Percentiles rank a stretch among this genome's conserved stretches.
These are phyloP conservation scores for Euura saliciscinereae DNA, from an alignment of 1,140 invertebrate species.

Conservation along the genomic window DNA sequence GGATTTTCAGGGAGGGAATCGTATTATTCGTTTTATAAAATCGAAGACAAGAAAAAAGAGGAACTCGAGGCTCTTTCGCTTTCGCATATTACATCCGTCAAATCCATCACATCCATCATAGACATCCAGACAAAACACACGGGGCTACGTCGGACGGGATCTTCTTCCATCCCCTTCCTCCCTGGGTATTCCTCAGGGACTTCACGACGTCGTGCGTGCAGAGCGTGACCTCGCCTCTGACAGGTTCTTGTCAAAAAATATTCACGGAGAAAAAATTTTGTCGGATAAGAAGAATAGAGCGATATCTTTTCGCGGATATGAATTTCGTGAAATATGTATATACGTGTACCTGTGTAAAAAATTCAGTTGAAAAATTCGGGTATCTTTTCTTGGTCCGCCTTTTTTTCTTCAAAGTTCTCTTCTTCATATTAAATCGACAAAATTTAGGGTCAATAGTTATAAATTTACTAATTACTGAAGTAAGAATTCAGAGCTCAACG, in stretches of 20 bases:
- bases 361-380: too few species aligned
- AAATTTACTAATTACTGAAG: too few species aligned
- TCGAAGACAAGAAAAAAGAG: background rate
- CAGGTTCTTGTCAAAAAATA: background rate
- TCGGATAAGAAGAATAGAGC: too few species aligned
- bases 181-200: background rate
- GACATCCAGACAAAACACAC: slow-evolving; percentile 2
- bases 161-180: background rate
- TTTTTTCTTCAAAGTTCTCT: too few species aligned
- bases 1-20: background rate
- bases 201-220: background rate
- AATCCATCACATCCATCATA: slow-evolving; percentile 7
- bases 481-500: too few species aligned
- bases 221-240: background rate
- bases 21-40: background rate
- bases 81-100: slow-evolving; percentile 7
- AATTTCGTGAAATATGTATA: too few species aligned
- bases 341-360: too few species aligned
- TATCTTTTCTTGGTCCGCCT: too few species aligned
- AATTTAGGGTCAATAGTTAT: too few species aligned
- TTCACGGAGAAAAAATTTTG: background rate
- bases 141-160: background rate
- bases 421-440: too few species aligned
- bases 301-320: too few species aligned
- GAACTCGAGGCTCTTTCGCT: background rate